phyloP scores from a whole-genome alignment of 2,888 invertebrate species.

The Eupithecia dodoneata region DNA sequence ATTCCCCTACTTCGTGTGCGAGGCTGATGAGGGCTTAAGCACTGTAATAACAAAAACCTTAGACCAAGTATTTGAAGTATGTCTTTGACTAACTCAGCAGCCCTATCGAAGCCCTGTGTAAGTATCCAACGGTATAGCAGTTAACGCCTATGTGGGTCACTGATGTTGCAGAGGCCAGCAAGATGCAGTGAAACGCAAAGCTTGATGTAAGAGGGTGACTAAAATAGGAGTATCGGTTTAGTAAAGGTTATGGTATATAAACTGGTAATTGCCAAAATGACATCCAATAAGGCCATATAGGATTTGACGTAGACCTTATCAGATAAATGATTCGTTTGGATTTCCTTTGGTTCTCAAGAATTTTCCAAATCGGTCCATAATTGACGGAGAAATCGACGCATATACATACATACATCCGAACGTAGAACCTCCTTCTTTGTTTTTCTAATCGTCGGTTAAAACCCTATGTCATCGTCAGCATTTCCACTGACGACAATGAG shows the following conservation, averaged over 20 bases:
- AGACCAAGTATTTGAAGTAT: neutral
- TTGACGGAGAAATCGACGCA: too few relatives aligned
- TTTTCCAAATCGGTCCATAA: too few relatives aligned
- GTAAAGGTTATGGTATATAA: constrained; percentile 21
- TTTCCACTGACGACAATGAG: neutral
- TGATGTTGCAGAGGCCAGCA: constrained; percentile 54
- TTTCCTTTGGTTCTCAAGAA: neutral
- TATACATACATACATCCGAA: too few relatives aligned
- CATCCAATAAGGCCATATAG: neutral
- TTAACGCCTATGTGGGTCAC: constrained; percentile 73
- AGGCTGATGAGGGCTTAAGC: too few relatives aligned
- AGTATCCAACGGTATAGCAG: constrained; percentile 57
- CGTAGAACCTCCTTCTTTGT: too few relatives aligned
- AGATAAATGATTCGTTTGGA: neutral
- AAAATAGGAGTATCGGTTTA: constrained; percentile 45
- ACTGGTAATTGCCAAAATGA: neutral
- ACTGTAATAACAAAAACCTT: too few relatives aligned
- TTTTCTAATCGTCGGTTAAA: neutral
- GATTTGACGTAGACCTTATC: neutral
- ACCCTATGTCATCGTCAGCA: neutral
- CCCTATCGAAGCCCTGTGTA: constrained; percentile 49
- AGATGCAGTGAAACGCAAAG: constrained; percentile 61
- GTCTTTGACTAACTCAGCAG: constrained; percentile 22
- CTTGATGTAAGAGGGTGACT: constrained; percentile 64
- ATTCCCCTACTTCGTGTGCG: too few relatives aligned